phyloP scores from a whole-genome alignment of 2,888 invertebrate genomes.

The Lasiommata megera region DNA sequence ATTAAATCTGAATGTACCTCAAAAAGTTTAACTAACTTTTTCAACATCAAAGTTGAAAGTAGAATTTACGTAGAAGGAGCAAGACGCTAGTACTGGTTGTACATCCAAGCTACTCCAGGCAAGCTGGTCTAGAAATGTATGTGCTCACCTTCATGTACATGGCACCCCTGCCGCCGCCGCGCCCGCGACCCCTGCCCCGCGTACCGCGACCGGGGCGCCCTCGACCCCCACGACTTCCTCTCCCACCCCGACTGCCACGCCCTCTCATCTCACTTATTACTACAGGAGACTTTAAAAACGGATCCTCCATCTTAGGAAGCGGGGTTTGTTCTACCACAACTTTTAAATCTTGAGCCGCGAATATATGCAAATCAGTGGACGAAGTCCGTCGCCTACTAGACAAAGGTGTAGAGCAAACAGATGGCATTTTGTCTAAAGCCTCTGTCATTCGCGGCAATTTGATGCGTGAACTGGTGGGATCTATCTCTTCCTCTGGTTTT shows the following conservation, averaged over 20 bases:
- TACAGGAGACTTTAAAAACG: conserved; percentile 51
- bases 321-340: conserved; percentile 39
- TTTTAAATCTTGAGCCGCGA: conserved; percentile 45
- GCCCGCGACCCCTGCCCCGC: conserved; percentile 56
- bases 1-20: too few species aligned
- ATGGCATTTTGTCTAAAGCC: conserved; percentile 66
- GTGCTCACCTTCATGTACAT: conserved; percentile 51
- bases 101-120: too few species aligned
- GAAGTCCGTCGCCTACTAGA: conserved; percentile 56
- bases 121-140: too few species aligned
- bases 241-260: conserved; percentile 35
- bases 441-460: conserved; percentile 75
- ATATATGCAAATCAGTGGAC: conserved; percentile 42
- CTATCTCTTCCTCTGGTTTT: conserved; percentile 47
- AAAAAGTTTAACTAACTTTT: too few species aligned
- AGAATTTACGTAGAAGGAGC: too few species aligned
- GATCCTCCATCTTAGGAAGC: conserved; percentile 47
- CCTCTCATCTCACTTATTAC: conserved; percentile 39
- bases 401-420: conserved; percentile 57
- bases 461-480: conserved; percentile 70
- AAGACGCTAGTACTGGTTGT: too few species aligned
- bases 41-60: too few species aligned
- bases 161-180: conserved; percentile 68
- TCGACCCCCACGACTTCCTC: conserved; percentile 49
- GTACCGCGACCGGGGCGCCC: conserved; percentile 53